These are phyloP conservation scores for Mellilla xanthometata DNA, from an alignment of 2,888 invertebrate species.

Conservation along the genomic window DNA sequence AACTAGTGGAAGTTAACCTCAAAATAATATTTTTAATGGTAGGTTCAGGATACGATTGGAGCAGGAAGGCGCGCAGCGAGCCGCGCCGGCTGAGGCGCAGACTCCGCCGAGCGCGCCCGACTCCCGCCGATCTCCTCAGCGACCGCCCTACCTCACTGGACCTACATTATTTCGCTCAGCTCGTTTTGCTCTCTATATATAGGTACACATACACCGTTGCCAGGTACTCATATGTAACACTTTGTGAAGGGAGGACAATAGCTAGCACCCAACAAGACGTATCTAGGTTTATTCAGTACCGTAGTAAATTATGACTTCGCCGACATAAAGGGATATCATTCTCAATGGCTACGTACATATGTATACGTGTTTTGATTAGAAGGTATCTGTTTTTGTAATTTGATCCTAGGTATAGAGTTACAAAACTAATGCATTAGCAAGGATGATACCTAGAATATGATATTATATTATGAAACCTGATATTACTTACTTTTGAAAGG, in stretches of 20 bases:
- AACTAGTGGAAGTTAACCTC: conserved; percentile 68
- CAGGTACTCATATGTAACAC: conserved; percentile 21
- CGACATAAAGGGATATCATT: conserved; percentile 3
- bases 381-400: not conserved
- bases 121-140: conserved; percentile 43
- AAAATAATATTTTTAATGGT: conserved; percentile 78
- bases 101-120: conserved; percentile 50
- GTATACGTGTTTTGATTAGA: not conserved
- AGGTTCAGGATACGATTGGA: conserved; percentile 71
- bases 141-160: conserved; percentile 26
- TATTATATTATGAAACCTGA: no score
- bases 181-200: conserved; percentile 21
- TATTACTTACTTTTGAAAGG: not conserved
- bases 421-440: no score
- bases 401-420: no score
- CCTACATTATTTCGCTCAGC: conserved; percentile 39
- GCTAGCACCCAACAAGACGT: conserved; percentile 25
- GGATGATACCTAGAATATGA: no score
- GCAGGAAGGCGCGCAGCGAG: conserved; percentile 51
- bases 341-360: not conserved
- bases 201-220: conserved; percentile 1
- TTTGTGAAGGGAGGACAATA: conserved; percentile 30
- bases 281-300: conserved; percentile 24
- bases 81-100: conserved; percentile 47
- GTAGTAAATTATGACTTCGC: conserved; percentile 10